Percentiles rank a stretch among this genome's conserved stretches.
Evolutionary conservation across 1,140 invertebrate species (phyloP).

Genomic region (Drosophila auraria): DNA sequence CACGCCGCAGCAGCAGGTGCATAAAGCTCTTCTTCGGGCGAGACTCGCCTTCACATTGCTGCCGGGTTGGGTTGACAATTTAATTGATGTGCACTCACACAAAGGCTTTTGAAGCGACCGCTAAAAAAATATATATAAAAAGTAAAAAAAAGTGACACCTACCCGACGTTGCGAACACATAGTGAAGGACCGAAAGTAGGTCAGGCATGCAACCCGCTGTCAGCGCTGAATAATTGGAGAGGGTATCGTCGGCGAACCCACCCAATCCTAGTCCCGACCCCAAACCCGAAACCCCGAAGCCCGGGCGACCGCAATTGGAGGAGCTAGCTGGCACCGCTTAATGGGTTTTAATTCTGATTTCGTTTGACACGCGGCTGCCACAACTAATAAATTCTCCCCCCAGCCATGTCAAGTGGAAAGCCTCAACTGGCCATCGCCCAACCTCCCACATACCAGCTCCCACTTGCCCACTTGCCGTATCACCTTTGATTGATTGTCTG

Average conservation of each 20-base stretch:
- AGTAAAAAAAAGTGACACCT: conserved; percentile 71
- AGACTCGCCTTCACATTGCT: conserved; percentile 19
- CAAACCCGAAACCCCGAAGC: conserved; percentile 3
- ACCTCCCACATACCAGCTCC: conserved; percentile 5
- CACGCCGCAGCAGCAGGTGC: conserved; percentile 43
- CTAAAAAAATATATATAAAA: conserved; percentile 52
- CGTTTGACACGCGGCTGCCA: conserved; percentile 77
- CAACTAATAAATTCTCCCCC: conserved; percentile 75
- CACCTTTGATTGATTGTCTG: conserved; percentile 66
- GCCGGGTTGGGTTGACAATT: conserved; percentile 75
- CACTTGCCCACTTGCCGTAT: conserved; percentile 4
- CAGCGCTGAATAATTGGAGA: conserved; percentile 73
- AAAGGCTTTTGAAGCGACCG: conserved; percentile 78
- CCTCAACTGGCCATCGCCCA: conserved; percentile 44
- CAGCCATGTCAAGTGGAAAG: conserved; percentile 40
- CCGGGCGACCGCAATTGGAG: conserved; percentile 22
- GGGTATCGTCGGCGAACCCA: conserved; percentile 13
- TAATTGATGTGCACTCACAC: conserved; percentile 79
- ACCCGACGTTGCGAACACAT: conserved; percentile 32
- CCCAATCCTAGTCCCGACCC: neutral
- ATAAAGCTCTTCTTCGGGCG: conserved; percentile 45
- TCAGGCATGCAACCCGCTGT: conserved; percentile 81
- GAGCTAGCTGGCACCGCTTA: conserved; percentile 54
- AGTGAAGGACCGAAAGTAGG: conserved; percentile 61
- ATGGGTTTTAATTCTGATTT: conserved; percentile 74